Conservation (phyloP, 2,888 invertebrate species). For the Acleris literana region DNA sequence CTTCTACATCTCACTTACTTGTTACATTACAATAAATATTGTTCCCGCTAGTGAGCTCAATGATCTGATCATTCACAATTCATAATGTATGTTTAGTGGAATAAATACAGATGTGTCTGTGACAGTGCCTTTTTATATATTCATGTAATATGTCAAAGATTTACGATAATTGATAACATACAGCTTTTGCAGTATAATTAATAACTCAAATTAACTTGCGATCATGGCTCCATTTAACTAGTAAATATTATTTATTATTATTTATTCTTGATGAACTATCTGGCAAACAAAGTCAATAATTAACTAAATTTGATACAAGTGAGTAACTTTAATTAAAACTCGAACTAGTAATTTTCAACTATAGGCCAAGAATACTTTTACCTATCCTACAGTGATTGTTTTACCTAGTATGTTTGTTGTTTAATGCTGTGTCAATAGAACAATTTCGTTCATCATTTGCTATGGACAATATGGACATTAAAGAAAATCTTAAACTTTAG, state of each 20-base stretch:
- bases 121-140: background rate
- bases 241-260: no score
- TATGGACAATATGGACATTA: no score
- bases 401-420: background rate
- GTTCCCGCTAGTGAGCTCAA: slow-evolving; percentile 71
- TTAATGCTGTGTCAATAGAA: background rate
- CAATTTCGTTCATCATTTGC: background rate
- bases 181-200: no score
- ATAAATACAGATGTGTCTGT: background rate
- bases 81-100: slow-evolving; percentile 15
- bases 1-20: slow-evolving; percentile 26
- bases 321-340: background rate
- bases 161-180: no score
- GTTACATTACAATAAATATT: slow-evolving; percentile 46
- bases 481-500: no score
- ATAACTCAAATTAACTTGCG: no score
- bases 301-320: no score
- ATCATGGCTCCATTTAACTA: no score
- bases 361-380: background rate
- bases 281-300: no score
- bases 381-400: background rate
- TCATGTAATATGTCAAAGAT: no score
- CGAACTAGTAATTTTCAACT: background rate
- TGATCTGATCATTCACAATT: slow-evolving; percentile 34
- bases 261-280: no score